Evolutionary conservation across 2,888 invertebrate species (phyloP).

Genomic region (Polydrusus tereticollis): DNA sequence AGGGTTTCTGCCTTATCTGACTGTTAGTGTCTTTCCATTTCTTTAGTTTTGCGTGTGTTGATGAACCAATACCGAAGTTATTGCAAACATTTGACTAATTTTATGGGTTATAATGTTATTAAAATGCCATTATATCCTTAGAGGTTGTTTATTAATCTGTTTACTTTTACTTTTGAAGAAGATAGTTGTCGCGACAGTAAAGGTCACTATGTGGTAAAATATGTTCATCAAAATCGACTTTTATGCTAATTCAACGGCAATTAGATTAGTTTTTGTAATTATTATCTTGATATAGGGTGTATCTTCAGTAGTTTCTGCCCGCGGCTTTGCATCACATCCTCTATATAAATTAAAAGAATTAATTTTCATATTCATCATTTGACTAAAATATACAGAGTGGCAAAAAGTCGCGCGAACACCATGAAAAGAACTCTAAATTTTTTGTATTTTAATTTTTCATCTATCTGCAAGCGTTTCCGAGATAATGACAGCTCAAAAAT

Average conservation of each 20-base stretch:
- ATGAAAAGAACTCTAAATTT: no score
- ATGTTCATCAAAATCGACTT: conserved; percentile 7
- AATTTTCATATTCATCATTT: no score
- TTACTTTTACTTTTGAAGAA: conserved; percentile 24
- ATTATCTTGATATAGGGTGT: neutral
- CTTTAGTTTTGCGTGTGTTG: neutral
- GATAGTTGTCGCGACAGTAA: conserved; percentile 2
- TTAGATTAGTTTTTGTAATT: neutral
- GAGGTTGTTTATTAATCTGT: conserved; percentile 1
- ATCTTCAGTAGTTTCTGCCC: no score
- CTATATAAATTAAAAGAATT: no score
- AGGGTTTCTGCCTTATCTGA: no score
- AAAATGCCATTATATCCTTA: conserved; percentile 13
- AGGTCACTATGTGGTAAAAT: neutral
- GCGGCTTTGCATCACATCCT: no score
- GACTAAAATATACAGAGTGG: no score
- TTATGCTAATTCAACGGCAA: conserved; percentile 4
- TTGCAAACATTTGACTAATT: conserved; percentile 6
- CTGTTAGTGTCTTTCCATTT: neutral
- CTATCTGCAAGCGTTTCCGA: no score
- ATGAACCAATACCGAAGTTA: neutral
- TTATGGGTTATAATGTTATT: neutral
- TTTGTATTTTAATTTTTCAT: no score
- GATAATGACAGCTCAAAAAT: no score
- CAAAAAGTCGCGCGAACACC: no score